Evolutionary conservation across 2,797 vertebrate species (phyloP).

Genomic region (Muscicapa comitata): DNA sequence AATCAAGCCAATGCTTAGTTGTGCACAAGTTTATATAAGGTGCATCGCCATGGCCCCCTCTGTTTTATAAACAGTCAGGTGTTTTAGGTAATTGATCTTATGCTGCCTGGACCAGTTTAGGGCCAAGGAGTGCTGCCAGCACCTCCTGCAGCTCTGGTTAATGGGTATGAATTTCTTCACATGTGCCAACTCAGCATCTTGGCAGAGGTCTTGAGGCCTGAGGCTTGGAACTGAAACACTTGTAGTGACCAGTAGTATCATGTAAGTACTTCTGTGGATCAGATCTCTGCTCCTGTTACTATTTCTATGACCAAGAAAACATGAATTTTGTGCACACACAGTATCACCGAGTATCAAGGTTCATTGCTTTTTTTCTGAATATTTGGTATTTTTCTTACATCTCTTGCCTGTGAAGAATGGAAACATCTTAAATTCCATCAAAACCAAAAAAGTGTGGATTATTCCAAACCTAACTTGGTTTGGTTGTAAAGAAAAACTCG

Average conservation of each 20-base stretch:
- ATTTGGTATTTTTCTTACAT: not conserved
- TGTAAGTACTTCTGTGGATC: not conserved
- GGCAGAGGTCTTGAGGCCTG: not conserved
- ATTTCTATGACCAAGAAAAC: not conserved
- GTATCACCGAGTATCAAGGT: not conserved
- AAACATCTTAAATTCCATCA: not conserved
- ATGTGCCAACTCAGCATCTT: not conserved
- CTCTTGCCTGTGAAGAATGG: not conserved
- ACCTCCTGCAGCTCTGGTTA: not conserved
- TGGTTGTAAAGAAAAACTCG: not conserved
- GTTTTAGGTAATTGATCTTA: not conserved
- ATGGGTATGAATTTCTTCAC: not conserved
- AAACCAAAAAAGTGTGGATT: not conserved
- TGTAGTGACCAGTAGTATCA: not conserved
- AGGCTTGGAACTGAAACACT: not conserved
- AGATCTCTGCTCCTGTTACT: not conserved
- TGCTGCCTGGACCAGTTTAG: not conserved
- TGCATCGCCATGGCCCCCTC: fast-evolving
- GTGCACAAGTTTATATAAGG: not conserved
- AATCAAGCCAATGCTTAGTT: not conserved
- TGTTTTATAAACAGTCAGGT: fast-evolving
- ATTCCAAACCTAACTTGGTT: not conserved
- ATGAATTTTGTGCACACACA: not conserved
- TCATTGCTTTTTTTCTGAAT: not conserved
- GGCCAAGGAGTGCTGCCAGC: not conserved